phyloP scores from a whole-genome alignment of 2,888 invertebrate species.

The Fragum fragum region DNA sequence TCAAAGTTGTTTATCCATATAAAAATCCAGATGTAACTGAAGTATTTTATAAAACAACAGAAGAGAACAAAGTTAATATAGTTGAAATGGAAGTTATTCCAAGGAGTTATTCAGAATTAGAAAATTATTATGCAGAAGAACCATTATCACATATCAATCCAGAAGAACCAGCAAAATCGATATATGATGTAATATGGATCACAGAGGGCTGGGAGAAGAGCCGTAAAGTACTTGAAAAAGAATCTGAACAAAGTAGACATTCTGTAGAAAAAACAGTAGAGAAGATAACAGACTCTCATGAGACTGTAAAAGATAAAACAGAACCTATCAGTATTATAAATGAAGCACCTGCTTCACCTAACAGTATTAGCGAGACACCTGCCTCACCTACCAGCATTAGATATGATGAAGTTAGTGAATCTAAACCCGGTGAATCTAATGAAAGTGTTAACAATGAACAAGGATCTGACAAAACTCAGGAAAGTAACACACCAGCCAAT shows the following conservation, averaged over 20 bases:
- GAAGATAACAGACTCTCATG: neutral
- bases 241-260: slow-evolving; percentile 5
- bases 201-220: slow-evolving; percentile 69
- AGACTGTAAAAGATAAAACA: neutral
- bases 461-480: neutral
- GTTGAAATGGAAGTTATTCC: slow-evolving; percentile 66
- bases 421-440: neutral
- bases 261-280: slow-evolving; percentile 5
- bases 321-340: slow-evolving; percentile 21
- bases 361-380: neutral
- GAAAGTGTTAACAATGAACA: neutral
- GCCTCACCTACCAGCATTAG: neutral
- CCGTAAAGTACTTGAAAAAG: slow-evolving; percentile 4
- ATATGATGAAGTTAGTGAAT: neutral
- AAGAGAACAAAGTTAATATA: slow-evolving; percentile 29
- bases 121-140: slow-evolving; percentile 70
- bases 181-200: slow-evolving; percentile 67
- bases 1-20: slow-evolving; percentile 46
- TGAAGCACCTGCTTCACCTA: slow-evolving; percentile 3
- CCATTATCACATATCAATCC: slow-evolving; percentile 66
- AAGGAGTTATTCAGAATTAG: slow-evolving; percentile 66
- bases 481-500: neutral
- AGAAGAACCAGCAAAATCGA: slow-evolving; percentile 49
- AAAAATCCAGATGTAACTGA: slow-evolving; percentile 59
- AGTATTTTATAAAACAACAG: slow-evolving; percentile 47